A percentile compares a stretch with the other conserved stretches of the same genome.
Conservation (phyloP, 2,888 invertebrate species). For the Hermaeophaga mercurialis region DNA sequence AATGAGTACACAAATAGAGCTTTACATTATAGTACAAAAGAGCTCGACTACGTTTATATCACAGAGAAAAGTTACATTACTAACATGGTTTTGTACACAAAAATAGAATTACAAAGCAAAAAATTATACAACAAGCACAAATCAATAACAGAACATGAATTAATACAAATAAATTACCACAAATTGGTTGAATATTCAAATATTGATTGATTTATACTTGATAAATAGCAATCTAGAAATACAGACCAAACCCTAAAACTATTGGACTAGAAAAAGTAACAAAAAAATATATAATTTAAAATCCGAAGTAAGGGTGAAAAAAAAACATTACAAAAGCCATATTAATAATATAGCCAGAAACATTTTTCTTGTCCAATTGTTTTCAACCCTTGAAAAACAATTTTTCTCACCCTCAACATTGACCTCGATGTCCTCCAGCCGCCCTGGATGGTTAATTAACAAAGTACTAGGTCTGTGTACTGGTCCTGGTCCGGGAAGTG, state of each 20-base stretch:
- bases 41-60: constrained; percentile 25
- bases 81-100: background rate
- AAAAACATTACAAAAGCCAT: too few relatives aligned
- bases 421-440: constrained; percentile 92
- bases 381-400: constrained; percentile 15
- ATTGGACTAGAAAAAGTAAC: background rate
- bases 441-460: constrained; percentile 79
- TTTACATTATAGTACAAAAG: constrained; percentile 30
- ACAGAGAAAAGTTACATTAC: constrained; percentile 12
- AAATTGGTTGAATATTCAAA: background rate
- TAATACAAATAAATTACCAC: too few relatives aligned
- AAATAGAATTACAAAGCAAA: constrained; percentile 8
- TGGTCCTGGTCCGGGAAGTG: constrained; percentile 74
- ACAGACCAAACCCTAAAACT: background rate
- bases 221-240: background rate
- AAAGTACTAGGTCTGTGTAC: constrained; percentile 73
- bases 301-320: too few relatives aligned
- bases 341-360: too few relatives aligned
- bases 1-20: constrained; percentile 36
- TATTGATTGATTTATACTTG: background rate
- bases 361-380: constrained; percentile 10
- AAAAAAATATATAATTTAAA: too few relatives aligned
- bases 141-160: background rate
- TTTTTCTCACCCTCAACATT: constrained; percentile 87
- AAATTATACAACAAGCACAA: background rate